phyloP scores from a whole-genome alignment of 2,888 invertebrate species.

The Spilosoma lubricipeda region DNA sequence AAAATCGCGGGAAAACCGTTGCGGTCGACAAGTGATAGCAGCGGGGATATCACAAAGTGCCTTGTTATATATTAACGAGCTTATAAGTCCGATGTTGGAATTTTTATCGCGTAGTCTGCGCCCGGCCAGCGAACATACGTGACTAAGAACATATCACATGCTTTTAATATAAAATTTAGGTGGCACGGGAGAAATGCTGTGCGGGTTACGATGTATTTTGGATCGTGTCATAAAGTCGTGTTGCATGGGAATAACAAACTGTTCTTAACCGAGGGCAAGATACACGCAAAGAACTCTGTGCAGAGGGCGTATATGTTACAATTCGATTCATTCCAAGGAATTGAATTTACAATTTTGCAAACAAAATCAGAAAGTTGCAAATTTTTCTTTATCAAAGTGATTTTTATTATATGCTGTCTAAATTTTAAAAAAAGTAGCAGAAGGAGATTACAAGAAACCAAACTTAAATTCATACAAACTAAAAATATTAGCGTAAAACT shows the following conservation, averaged over 20 bases:
- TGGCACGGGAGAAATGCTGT: slow-evolving; percentile 70
- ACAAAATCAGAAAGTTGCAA: not conserved
- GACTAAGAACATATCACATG: slow-evolving; percentile 77
- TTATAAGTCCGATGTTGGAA: slow-evolving; percentile 64
- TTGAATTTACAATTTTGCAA: not conserved
- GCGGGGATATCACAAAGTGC: slow-evolving; percentile 46
- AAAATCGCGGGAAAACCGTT: slow-evolving; percentile 70
- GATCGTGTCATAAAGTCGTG: slow-evolving; percentile 69
- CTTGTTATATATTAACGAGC: slow-evolving; percentile 53
- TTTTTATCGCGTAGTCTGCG: slow-evolving; percentile 74
- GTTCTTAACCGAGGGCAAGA: slow-evolving; percentile 45
- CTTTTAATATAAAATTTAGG: slow-evolving; percentile 78
- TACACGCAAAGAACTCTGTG: not conserved
- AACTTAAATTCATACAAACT: not conserved
- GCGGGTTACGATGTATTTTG: slow-evolving; percentile 74
- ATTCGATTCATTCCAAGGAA: not conserved
- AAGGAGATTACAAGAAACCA: not conserved
- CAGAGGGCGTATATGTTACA: not conserved
- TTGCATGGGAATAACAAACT: slow-evolving; percentile 60
- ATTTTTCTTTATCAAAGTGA: not conserved
- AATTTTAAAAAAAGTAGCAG: not conserved
- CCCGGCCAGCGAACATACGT: slow-evolving; percentile 76
- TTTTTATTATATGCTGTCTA: not conserved
- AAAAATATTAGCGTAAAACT: not conserved
- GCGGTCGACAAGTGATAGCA: slow-evolving; percentile 51